A percentile compares a stretch with the other conserved stretches of the same genome.
Evolutionary conservation across 2,888 invertebrate species (phyloP).

Genomic region (Villa cingulata): DNA sequence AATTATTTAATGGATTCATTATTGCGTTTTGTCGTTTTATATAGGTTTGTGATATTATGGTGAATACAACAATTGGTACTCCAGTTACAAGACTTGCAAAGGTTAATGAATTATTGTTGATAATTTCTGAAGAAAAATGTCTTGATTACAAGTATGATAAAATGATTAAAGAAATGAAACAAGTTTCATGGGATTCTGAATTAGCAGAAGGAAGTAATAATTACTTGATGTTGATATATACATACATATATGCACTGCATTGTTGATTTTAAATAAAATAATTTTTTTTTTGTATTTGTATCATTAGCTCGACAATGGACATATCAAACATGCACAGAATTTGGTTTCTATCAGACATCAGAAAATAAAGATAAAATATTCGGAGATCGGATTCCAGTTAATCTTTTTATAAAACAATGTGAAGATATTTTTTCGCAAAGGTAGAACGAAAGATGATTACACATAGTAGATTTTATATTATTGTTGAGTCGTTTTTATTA

Average conservation of each 20-base stretch:
- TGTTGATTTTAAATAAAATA: neutral
- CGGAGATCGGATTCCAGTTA: conserved; percentile 58
- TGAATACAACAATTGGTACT: conserved; percentile 43
- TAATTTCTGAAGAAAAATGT: conserved; percentile 55
- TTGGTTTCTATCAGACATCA: conserved; percentile 89
- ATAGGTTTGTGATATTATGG: conserved; percentile 63
- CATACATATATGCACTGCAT: neutral
- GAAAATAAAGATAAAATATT: conserved; percentile 42
- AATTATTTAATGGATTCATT: too few relatives aligned
- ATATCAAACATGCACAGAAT: conserved; percentile 92
- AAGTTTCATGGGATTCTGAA: conserved; percentile 54
- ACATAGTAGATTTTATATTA: neutral
- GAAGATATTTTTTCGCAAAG: conserved; percentile 66
- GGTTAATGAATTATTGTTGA: conserved; percentile 57
- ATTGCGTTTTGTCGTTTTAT: too few relatives aligned
- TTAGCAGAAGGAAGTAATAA: conserved; percentile 40
- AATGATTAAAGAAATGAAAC: conserved; percentile 54
- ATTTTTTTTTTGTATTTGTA: too few relatives aligned
- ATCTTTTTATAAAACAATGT: conserved; percentile 71
- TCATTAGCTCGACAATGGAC: conserved; percentile 71
- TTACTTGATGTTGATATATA: neutral
- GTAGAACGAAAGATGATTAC: conserved; percentile 32
- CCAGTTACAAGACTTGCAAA: conserved; percentile 56
- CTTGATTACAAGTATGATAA: conserved; percentile 70
- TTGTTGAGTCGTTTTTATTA: neutral